Conservation (phyloP, 2,113 vertebrate species). For the Callipepla californica region DNA sequence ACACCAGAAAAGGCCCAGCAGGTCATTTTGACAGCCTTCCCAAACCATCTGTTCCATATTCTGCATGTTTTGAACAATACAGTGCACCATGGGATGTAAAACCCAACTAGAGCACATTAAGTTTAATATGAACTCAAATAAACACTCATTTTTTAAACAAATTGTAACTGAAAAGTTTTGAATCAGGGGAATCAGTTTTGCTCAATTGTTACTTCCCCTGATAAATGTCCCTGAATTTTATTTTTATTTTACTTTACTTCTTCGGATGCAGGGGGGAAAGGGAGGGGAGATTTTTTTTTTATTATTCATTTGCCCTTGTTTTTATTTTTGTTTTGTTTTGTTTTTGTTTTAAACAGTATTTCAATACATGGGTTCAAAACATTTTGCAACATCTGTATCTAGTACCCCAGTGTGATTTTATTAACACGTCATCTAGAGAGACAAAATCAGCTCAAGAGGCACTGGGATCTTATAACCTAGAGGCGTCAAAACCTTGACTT, state of each 20-base stretch:
- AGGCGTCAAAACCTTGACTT: neutral
- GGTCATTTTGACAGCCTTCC: slow-evolving; percentile 35
- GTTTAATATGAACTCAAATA: slow-evolving; percentile 1
- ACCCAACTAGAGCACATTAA: neutral
- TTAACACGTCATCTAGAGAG: neutral
- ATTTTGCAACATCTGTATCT: neutral
- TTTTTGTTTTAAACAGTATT: neutral
- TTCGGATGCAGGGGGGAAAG: too few relatives aligned
- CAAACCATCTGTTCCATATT: slow-evolving; percentile 50
- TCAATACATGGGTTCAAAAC: neutral
- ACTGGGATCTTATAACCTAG: neutral
- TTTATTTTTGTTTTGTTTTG: neutral
- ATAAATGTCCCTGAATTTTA: accelerated
- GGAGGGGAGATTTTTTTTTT: neutral
- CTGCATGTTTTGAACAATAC: neutral
- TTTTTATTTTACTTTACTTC: neutral
- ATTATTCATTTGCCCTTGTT: neutral
- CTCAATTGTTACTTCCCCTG: neutral
- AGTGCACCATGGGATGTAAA: slow-evolving; percentile 18
- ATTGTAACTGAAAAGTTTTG: neutral
- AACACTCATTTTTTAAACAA: slow-evolving; percentile 33
- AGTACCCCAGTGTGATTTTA: neutral
- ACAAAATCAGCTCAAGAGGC: neutral
- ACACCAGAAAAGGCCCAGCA: slow-evolving; percentile 51
- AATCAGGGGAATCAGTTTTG: neutral